Base-by-base conservation (phyloP, 2,888 invertebrate genomes). In the Andricus curvator region DNA sequence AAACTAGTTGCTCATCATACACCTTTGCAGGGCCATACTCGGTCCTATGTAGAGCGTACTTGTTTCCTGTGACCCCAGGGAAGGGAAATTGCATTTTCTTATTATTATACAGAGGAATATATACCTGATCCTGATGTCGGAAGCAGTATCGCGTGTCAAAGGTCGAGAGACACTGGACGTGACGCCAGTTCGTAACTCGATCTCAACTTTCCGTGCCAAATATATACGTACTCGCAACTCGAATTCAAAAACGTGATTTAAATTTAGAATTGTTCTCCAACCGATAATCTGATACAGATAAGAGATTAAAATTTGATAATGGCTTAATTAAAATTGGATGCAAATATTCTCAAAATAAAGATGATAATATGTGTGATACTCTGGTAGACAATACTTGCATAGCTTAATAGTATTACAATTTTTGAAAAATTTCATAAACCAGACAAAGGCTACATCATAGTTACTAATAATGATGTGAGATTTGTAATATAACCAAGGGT, bases 81-180 rank as follows among this genome's bases (percentile, higher is more conserved):
- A 82, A 81, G 82, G 85, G 85, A 85, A 86, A 85, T 86, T 85
- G 83, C 83, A 85, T 85, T 86, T 85, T 83, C 86, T 86, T 86
- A 85, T 85, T 86, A 86, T 83, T 62, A 82, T 74, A 33, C 82
- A 74, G 81, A 80, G 81, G 48, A 81, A 81, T 80, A 67, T 67
- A 67, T 20, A 22, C 67, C 41, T 67, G 22, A 67, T 41, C 41
- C 22, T 22, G n/a, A 41, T 41, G n/a, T 22, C 15, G 20, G 9
- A 37, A 44, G 67, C 13, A n/a, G 67, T 33, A 67, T 41, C 67
- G 41, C 67, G 22, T 67, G 41, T n/a, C 41, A 67, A 67, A 67
- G 67, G 37, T 64, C 64, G 64, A 17, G 64, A 17, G 15, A 62
- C 25, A 25, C 20, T n/a, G 62, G 62, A 62, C 25, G 25, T 62